A percentile compares a stretch with the other conserved stretches of the same genome.
These are phyloP conservation scores for Stomorhina lunata DNA, from an alignment of 2,888 invertebrate genomes.

Conservation along the genomic window DNA sequence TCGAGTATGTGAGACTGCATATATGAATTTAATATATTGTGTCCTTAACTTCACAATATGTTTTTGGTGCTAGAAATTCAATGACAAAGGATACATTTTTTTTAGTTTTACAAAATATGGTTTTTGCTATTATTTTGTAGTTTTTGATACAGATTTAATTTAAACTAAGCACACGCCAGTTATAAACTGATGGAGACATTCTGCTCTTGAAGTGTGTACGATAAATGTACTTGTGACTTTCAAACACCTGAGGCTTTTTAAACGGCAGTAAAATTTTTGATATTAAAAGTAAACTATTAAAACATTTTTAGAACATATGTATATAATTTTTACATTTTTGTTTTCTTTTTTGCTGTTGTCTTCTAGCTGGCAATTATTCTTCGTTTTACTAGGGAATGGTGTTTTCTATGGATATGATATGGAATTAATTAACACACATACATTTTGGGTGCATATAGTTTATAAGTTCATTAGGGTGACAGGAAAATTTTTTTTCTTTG, in stretches of 20 bases:
- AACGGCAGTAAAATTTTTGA: too few species aligned
- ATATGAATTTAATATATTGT: constrained; percentile 11
- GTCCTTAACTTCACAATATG: constrained; percentile 47
- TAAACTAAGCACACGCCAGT: not conserved
- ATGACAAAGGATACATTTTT: constrained; percentile 42
- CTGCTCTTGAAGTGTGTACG: not conserved
- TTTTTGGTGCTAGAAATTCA: constrained; percentile 24
- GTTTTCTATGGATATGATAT: too few species aligned
- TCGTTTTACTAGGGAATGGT: too few species aligned
- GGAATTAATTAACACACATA: too few species aligned
- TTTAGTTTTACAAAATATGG: not conserved
- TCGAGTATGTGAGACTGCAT: not conserved
- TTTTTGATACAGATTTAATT: constrained; percentile 9
- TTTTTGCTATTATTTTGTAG: not conserved
- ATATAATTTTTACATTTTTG: too few species aligned
- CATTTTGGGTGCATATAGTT: too few species aligned
- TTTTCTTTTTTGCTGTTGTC: too few species aligned
- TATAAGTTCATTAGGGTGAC: too few species aligned
- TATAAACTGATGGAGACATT: not conserved
- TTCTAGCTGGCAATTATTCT: too few species aligned
- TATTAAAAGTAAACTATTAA: too few species aligned
- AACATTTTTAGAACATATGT: too few species aligned
- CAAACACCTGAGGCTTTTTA: not conserved
- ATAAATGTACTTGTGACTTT: not conserved
- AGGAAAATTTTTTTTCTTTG: too few species aligned